Evolutionary conservation across 2,797 vertebrate species (phyloP).

Genomic region (Brachyrhaphis roseni): DNA sequence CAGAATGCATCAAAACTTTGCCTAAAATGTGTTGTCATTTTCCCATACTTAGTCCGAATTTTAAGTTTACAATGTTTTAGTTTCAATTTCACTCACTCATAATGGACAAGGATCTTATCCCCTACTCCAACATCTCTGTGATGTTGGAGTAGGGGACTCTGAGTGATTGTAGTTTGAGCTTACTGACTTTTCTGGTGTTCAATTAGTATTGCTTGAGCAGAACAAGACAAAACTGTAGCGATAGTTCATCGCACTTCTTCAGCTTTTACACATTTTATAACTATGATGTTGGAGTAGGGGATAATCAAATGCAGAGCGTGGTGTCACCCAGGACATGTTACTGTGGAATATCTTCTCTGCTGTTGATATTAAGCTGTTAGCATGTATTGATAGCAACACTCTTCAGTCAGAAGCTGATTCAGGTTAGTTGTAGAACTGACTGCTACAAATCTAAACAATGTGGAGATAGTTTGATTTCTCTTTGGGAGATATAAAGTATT

Average conservation of each 20-base stretch:
- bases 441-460: neutral
- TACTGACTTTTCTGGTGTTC: too few relatives aligned
- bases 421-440: neutral
- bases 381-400: neutral
- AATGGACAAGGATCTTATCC: neutral
- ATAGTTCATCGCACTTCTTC: too few relatives aligned
- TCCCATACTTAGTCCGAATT: neutral
- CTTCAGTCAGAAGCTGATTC: neutral
- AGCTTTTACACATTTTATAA: too few relatives aligned
- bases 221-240: too few relatives aligned
- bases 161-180: too few relatives aligned
- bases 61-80: neutral
- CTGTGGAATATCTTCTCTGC: neutral
- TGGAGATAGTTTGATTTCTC: neutral
- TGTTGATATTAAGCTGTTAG: neutral
- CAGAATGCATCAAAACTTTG: neutral
- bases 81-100: neutral
- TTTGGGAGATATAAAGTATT: neutral
- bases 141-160: too few relatives aligned
- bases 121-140: neutral
- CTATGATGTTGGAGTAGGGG: too few relatives aligned
- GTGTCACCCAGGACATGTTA: neutral
- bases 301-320: neutral
- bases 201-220: too few relatives aligned
- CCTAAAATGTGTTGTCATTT: neutral